Evolutionary conservation across 2,113 vertebrate genomes (phyloP).

Genomic region (Amia ocellicauda): DNA sequence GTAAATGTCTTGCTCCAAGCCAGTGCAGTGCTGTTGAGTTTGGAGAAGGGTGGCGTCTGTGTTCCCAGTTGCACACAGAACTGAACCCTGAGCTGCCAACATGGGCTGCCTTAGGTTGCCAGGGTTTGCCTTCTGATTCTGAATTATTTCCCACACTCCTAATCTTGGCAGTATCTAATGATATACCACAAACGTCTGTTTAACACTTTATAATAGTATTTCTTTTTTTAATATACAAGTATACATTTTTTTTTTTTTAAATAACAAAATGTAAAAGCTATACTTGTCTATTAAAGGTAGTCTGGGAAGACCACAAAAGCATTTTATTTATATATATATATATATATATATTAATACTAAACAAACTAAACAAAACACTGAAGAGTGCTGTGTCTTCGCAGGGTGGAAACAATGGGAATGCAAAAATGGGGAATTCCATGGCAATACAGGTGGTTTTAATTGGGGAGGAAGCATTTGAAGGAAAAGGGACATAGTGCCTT

Average conservation of each 20-base stretch:
- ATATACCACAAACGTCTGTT: background rate
- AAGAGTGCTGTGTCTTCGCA: too few relatives aligned
- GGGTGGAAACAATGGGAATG: conserved; percentile 23
- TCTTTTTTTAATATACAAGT: too few relatives aligned
- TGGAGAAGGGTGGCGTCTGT: too few relatives aligned
- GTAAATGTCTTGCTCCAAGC: too few relatives aligned
- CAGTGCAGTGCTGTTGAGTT: too few relatives aligned
- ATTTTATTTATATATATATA: too few relatives aligned
- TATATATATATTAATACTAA: too few relatives aligned
- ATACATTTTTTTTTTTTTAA: background rate
- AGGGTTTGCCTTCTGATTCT: background rate
- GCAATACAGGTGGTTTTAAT: conserved; percentile 11
- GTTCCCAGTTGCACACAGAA: too few relatives aligned
- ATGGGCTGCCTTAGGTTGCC: background rate
- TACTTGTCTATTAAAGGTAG: background rate
- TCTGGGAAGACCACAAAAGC: too few relatives aligned
- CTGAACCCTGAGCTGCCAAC: too few relatives aligned
- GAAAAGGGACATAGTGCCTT: conserved; percentile 6
- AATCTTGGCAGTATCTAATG: background rate
- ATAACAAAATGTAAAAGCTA: background rate
- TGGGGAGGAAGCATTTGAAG: conserved; percentile 26
- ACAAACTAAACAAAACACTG: too few relatives aligned
- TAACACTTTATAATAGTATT: too few relatives aligned
- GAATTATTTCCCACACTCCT: background rate
- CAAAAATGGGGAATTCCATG: conserved; percentile 16